Evolutionary conservation across 2,888 invertebrate species (phyloP), one percentile per base, ranked within the genome.

Genomic region (Melangyna quadrimaculata): DNA sequence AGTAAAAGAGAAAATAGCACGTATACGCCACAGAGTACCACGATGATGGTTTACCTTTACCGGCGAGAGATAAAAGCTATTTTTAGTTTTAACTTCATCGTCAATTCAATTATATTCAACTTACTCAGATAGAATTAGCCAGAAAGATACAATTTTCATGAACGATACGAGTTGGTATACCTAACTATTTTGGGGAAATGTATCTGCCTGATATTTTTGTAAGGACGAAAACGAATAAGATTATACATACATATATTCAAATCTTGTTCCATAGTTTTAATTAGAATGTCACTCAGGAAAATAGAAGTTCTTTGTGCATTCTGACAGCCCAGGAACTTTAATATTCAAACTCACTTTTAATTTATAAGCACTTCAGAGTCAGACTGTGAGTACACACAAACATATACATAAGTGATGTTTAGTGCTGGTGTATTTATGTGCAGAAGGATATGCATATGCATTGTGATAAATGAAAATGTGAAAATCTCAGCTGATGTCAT

Each of bases 101-200:
- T 29, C 40, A 69, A 82, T 82, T 72, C 59, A 82, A 77, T 81
- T 77, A 81, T 43, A 77, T 77, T 57, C 59, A 61, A 43, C 51
- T 61, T 35, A 45, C 35, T 77, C 29, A 72, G 78, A 77, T 72
- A 24, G 51, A 82, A 72, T 82, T 78, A 77, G 35, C 59, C 8
- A 32, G 45, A 29, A 10, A 17, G 37, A 63, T 63, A 43, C 43
- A 63, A 43, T 63, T 17, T 63, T 5, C 7, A 8, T 32, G 48
- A 35, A n/a, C n/a, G n/a, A n/a, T n/a, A n/a, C n/a, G n/a, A n/a
- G n/a, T n/a, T n/a, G n/a, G n/a, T n/a, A n/a, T n/a, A n/a, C 9
- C 12, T 14, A 24, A 40, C 61, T 61, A 61, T 53, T 53, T 53
- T 53, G n/a, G 9, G 9, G 57, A 35, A 59, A 24, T 59, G 0